A percentile compares a stretch with the other conserved stretches of the same genome.
phyloP scores from a whole-genome alignment of 2,797 vertebrate species.

The Orestias chungarensis region DNA sequence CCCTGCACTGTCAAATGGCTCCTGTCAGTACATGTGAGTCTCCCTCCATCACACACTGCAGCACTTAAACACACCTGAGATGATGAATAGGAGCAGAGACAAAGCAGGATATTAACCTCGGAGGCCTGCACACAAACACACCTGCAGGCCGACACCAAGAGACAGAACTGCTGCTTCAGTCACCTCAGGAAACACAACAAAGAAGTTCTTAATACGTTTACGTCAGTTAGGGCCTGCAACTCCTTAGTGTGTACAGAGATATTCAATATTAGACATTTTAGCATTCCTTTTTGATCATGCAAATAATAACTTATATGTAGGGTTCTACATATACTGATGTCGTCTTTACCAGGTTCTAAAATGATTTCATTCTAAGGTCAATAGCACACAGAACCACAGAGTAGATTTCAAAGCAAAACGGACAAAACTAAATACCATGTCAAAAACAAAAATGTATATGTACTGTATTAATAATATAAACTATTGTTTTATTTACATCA shows the following conservation, averaged over 20 bases:
- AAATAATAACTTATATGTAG: too few relatives aligned
- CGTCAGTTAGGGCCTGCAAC: background rate
- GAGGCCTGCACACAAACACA: constrained; percentile 24
- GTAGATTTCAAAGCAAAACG: too few relatives aligned
- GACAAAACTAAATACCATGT: too few relatives aligned
- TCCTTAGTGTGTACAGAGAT: background rate
- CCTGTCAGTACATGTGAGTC: constrained; percentile 44
- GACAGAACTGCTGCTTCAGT: background rate
- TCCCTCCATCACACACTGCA: constrained; percentile 40
- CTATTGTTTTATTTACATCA: too few relatives aligned
- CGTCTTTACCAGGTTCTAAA: too few relatives aligned
- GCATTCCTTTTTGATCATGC: too few relatives aligned
- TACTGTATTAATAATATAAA: too few relatives aligned
- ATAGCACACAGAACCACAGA: too few relatives aligned
- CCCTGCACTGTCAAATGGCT: constrained; percentile 35
- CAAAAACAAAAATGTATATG: too few relatives aligned
- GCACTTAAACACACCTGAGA: constrained; percentile 53
- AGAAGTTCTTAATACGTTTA: too few relatives aligned
- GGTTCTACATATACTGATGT: too few relatives aligned
- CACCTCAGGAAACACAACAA: background rate
- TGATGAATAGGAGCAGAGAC: constrained; percentile 66
- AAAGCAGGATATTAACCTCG: constrained; percentile 72
- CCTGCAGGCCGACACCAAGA: constrained; percentile 9
- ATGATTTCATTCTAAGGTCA: too few relatives aligned
- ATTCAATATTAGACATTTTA: background rate